A percentile compares a stretch with the other conserved stretches of the same genome.
These are phyloP conservation scores for Acanthosoma haemorrhoidale DNA, from an alignment of 2,888 invertebrate species.

Conservation along the genomic window DNA sequence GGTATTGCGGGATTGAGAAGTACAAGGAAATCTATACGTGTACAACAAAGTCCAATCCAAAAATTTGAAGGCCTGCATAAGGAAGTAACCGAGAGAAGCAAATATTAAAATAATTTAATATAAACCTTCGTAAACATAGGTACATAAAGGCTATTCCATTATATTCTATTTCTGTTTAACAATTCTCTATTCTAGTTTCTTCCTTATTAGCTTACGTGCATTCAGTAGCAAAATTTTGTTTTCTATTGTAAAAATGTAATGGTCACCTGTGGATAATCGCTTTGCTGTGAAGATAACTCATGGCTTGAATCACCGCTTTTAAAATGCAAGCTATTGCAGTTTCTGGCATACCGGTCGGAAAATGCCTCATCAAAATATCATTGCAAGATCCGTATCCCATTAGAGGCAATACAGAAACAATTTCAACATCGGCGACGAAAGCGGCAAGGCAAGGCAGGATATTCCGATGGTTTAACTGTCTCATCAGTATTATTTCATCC, in stretches of 20 bases:
- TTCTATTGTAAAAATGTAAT: not conserved
- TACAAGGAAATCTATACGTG: too few relatives aligned
- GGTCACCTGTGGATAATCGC: constrained; percentile 74
- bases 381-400: constrained; percentile 81
- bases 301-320: constrained; percentile 68
- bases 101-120: too few relatives aligned
- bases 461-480: constrained; percentile 73
- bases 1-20: too few relatives aligned
- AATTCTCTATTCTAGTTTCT: too few relatives aligned
- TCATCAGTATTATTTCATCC: constrained; percentile 72
- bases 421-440: constrained; percentile 70
- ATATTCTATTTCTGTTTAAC: too few relatives aligned
- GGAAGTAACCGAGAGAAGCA: too few relatives aligned
- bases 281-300: constrained; percentile 78
- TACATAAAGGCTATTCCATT: too few relatives aligned
- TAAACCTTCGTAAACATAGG: too few relatives aligned
- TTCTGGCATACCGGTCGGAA: constrained; percentile 73
- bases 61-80: too few relatives aligned
- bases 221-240: too few relatives aligned
- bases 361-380: constrained; percentile 69
- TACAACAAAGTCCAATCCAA: too few relatives aligned
- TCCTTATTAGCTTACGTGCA: too few relatives aligned
- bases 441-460: constrained; percentile 68
- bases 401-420: constrained; percentile 74
- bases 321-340: constrained; percentile 72